Evolutionary conservation across 1,140 invertebrate species (phyloP), one percentile per base, ranked within the genome.

Genomic region (Samia ricini): DNA sequence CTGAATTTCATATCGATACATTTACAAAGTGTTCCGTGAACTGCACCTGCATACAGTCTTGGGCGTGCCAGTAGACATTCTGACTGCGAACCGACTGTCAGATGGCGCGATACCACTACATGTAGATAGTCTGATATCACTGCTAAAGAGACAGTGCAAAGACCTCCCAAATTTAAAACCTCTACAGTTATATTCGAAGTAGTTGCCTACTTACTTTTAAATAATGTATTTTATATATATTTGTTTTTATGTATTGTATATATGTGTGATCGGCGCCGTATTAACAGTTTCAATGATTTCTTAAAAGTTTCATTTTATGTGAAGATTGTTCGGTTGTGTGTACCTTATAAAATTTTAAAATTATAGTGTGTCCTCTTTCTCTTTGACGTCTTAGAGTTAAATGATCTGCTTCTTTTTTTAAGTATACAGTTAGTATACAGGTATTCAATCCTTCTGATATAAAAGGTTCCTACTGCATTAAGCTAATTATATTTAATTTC

Each of bases 31-130:
- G 22, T 66, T 61, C 59, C 36, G 42, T 23, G 64, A 63, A 63
- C 33, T 67, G 65, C 65, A 63, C 22, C 51, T 22, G 51, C 59
- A 67, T 48, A 33, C 51, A 12, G 8, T 18, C 48, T 26, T 24
- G 52, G 8, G 23, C 48, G 49, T 24, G 52, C n/a, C 33, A 19
- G 77, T 61, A 76, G 78, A 80, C 80, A 77, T 80, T 74, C 71
- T 63, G 78, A 60, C 77, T 77, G 72, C 72, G 77, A 51, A 19
- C 50, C 64, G 33, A 33, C 68, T 74, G 77, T 80, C 77, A 77
- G 76, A 76, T 77, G 52, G 51, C 20, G 57, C 64, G 77, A 79
- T 80, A 81, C 68, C 52, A 29, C 59, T 42, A 71, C 68, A 63
- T 54, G 23, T 62, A 66, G 72, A 76, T 72, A 65, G 56, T 49